phyloP scores from a whole-genome alignment of 2,113 vertebrate species.

The Cololabis saira region DNA sequence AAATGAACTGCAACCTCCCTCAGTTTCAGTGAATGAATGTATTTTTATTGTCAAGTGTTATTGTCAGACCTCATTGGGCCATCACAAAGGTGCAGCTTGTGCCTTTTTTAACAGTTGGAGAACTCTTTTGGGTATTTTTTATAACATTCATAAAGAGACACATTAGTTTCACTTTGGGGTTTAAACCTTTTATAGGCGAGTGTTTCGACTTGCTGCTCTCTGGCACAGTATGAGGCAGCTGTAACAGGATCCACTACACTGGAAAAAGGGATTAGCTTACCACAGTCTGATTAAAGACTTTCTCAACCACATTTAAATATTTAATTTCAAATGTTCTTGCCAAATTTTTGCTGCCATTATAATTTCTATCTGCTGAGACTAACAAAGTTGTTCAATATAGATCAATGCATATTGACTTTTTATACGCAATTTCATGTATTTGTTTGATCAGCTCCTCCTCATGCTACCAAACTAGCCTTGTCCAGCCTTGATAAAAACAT shows the following conservation, averaged over 20 bases:
- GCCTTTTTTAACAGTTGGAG: too few relatives aligned
- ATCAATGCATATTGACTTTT: too few relatives aligned
- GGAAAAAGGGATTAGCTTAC: conserved; percentile 12
- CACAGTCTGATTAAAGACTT: not conserved
- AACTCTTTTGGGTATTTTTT: too few relatives aligned
- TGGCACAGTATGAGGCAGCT: conserved; percentile 6
- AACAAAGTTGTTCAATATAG: not conserved
- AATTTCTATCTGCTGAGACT: not conserved
- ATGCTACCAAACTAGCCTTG: too few relatives aligned
- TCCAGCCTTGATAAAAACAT: too few relatives aligned
- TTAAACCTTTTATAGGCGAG: not conserved
- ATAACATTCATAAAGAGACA: not conserved
- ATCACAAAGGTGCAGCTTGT: too few relatives aligned
- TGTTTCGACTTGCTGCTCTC: not conserved
- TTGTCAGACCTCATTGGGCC: too few relatives aligned
- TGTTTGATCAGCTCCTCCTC: too few relatives aligned
- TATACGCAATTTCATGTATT: too few relatives aligned
- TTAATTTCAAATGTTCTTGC: not conserved
- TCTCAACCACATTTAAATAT: not conserved
- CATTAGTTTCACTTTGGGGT: not conserved
- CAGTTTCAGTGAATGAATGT: too few relatives aligned
- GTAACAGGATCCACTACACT: conserved; percentile 7
- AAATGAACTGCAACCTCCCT: too few relatives aligned
- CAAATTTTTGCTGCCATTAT: not conserved
- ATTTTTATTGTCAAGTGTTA: too few relatives aligned